phyloP scores from a whole-genome alignment of 2,113 vertebrate genomes.

The Labeo catla region DNA sequence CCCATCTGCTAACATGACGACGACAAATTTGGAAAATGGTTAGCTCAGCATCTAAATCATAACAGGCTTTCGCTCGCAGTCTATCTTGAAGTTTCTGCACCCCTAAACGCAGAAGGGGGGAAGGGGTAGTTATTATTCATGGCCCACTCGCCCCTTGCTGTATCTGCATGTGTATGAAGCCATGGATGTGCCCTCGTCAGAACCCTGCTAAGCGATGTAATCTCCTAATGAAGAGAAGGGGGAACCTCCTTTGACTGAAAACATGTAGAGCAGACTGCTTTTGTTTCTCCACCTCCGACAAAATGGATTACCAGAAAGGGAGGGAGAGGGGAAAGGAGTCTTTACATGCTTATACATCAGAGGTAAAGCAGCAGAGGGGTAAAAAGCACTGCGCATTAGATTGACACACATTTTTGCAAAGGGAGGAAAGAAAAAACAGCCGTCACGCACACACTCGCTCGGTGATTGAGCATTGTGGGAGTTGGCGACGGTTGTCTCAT shows the following conservation, averaged over 20 bases:
- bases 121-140: slow-evolving; percentile 64
- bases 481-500: neutral
- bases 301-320: slow-evolving; percentile 90
- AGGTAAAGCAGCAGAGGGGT: slow-evolving; percentile 78
- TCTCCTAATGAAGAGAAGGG: slow-evolving; percentile 98
- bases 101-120: slow-evolving; percentile 71
- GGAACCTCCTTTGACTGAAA: slow-evolving; percentile 92
- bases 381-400: slow-evolving; percentile 91
- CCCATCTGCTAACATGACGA: slow-evolving; percentile 18
- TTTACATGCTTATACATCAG: slow-evolving; percentile 80
- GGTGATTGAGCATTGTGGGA: slow-evolving; percentile 9
- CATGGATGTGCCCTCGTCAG: slow-evolving; percentile 67
- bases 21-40: neutral
- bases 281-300: slow-evolving; percentile 95
- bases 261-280: slow-evolving; percentile 90
- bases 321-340: slow-evolving; percentile 53
- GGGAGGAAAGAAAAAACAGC: slow-evolving; percentile 4
- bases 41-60: slow-evolving; percentile 9
- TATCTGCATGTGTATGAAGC: slow-evolving; percentile 90
- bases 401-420: slow-evolving; percentile 72
- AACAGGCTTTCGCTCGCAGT: neutral
- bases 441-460: neutral
- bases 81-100: neutral
- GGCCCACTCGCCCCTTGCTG: slow-evolving; percentile 72
- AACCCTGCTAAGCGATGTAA: slow-evolving; percentile 87